phyloP scores from a whole-genome alignment of 1,140 invertebrate genomes.

The Rhizoglyphus robini region DNA sequence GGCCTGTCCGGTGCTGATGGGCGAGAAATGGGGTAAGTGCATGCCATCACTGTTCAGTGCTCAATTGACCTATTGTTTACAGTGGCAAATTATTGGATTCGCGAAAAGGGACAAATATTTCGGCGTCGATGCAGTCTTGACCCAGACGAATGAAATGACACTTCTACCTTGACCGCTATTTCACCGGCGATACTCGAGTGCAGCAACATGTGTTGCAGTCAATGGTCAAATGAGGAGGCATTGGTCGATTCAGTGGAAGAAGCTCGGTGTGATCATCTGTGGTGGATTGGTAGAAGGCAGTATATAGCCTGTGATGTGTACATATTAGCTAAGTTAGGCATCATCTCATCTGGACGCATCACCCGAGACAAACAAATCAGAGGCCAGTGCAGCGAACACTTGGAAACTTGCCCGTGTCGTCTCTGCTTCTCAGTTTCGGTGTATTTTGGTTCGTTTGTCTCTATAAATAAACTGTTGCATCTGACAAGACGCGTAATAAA shows the following conservation, averaged over 20 bases:
- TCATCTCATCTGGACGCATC: neutral
- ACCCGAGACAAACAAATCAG: neutral
- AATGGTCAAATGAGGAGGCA: too few species aligned
- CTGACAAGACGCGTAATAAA: neutral
- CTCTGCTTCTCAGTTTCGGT: neutral
- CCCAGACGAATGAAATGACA: slow-evolving; percentile 25
- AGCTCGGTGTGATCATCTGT: too few species aligned
- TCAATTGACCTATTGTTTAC: slow-evolving; percentile 19
- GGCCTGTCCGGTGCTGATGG: slow-evolving; percentile 39
- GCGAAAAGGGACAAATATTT: slow-evolving; percentile 31
- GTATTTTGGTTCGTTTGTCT: neutral
- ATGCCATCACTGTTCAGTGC: neutral
- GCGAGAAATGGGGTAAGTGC: slow-evolving; percentile 41
- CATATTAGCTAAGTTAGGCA: too few species aligned
- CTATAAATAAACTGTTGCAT: slow-evolving; percentile 15
- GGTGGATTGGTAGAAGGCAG: too few species aligned
- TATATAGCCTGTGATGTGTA: too few species aligned
- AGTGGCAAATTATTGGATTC: slow-evolving; percentile 35
- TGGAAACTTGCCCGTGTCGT: too few species aligned
- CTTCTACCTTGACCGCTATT: too few species aligned
- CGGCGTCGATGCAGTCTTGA: slow-evolving; percentile 28
- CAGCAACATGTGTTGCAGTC: too few species aligned
- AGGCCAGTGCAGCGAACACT: too few species aligned
- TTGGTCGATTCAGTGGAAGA: too few species aligned
- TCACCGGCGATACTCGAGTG: too few species aligned